Evolutionary conservation across 2,113 vertebrate genomes (phyloP), one percentile per base, ranked within the genome.

Genomic region (Montifringilla adamsi): DNA sequence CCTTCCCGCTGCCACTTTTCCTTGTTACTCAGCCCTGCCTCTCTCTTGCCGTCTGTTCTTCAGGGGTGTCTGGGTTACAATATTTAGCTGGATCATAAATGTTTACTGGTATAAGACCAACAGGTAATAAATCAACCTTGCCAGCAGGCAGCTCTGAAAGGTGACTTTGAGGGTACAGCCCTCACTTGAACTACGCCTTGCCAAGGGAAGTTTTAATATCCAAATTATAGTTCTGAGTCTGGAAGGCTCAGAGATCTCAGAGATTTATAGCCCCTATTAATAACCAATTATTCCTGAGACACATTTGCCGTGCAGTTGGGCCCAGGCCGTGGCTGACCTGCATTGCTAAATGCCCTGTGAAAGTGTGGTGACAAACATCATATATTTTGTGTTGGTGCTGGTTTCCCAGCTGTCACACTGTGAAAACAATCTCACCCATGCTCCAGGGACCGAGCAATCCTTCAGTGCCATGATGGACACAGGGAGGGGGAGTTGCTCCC

Each of bases 181-280:
- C 94, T 94, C 89, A n/a, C 82, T 93, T 94, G 84, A 96, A 94
- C 94, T 73, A 23, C 1, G 2, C 76, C 78, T 95, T 60, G 87
- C 92, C 6, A 5, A 70, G 67, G 93, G 90, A 97, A 96, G 91
- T 94, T 96, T 96, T 96, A 96, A 96, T 97, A 96, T 89, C 95
- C 90, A 96, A 94, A 96, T 96, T 84, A 94, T 50, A 83, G 79
- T 90, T 94, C 39, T n/a, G 66, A 90, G 92, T 77, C 89, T 58
- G 49, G 91, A 90, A 95, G 93, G 86, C 84, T 84, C 39, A 7
- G 69, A 80, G 92, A 94, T 88, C 69, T 22, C 5, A 9, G 94
- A 97, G 93, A 97, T 96, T 96, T 96, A 97, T 97, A 70, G 92
- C 90, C 69, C 87, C 92, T 86, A 97, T 97, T 96, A 97, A 96